Percentiles rank a stretch among this genome's conserved stretches.
Evolutionary conservation across 2,797 vertebrate species (phyloP).

Genomic region (Coregonus sp.): DNA sequence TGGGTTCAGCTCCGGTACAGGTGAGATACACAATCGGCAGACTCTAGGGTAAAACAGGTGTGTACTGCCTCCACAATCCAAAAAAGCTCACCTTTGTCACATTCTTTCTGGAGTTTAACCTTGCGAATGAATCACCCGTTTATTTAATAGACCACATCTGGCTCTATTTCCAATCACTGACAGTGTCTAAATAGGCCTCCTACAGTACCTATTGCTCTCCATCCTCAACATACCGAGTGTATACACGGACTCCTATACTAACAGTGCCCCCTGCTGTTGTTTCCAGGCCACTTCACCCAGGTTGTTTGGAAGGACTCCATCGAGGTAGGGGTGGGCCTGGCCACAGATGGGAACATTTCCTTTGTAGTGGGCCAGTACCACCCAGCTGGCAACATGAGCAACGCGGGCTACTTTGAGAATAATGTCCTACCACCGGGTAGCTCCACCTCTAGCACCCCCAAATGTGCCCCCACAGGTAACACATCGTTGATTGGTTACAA

Average conservation of each 20-base stretch:
- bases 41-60: background rate
- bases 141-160: no score
- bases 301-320: slow-evolving; percentile 58
- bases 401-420: slow-evolving; percentile 51
- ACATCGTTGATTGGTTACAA: background rate
- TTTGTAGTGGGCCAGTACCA: slow-evolving; percentile 59
- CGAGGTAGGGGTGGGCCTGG: slow-evolving; percentile 52
- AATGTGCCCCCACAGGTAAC: background rate
- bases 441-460: background rate
- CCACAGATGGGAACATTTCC: slow-evolving; percentile 47
- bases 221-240: background rate
- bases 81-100: background rate
- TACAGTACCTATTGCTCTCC: background rate
- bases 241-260: background rate
- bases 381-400: slow-evolving; percentile 58
- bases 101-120: background rate
- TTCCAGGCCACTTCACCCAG: slow-evolving; percentile 61
- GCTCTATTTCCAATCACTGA: no score
- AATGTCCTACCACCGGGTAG: slow-evolving; percentile 49
- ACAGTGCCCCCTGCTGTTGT: slow-evolving; percentile 15
- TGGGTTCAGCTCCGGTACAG: slow-evolving; percentile 48
- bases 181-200: background rate
- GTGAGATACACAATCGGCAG: slow-evolving; percentile 26
- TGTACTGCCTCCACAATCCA: background rate
- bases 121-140: background rate